Evolutionary conservation across 2,888 invertebrate genomes (phyloP).

Genomic region (Aphodius sticticus): DNA sequence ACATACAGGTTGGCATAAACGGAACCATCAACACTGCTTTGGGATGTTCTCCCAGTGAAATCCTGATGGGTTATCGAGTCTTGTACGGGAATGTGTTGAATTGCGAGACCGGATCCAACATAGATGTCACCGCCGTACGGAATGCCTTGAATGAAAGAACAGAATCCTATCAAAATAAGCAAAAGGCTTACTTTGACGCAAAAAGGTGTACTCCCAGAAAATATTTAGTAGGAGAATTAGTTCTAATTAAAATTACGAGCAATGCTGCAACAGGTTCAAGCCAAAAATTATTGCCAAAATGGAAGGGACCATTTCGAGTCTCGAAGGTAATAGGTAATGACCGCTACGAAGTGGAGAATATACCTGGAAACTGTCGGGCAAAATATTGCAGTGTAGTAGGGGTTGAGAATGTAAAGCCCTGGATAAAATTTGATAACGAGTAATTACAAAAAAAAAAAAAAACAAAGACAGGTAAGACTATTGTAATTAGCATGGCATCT

Average conservation of each 20-base stretch:
- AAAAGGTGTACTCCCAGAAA: not conserved
- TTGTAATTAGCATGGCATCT: not conserved
- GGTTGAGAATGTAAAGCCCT: not conserved
- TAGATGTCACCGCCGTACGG: not conserved
- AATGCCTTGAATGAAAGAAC: not conserved
- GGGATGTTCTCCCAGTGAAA: not conserved
- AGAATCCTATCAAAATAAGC: not conserved
- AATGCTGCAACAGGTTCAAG: not conserved
- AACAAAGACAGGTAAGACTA: not conserved
- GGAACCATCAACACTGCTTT: not conserved
- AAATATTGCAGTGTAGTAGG: constrained; percentile 4
- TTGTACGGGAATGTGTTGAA: not conserved
- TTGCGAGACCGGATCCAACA: not conserved
- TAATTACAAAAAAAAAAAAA: not conserved
- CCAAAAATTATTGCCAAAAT: not conserved
- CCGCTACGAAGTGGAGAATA: not conserved
- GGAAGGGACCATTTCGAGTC: not conserved
- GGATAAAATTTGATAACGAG: not conserved
- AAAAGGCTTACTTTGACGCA: constrained; percentile 4
- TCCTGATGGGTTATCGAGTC: not conserved
- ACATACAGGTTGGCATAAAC: constrained; percentile 4
- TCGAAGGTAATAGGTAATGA: not conserved
- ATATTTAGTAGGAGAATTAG: not conserved
- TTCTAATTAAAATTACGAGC: not conserved
- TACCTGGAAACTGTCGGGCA: not conserved